phyloP scores from a whole-genome alignment of 2,888 invertebrate species.

The Trissoscelio sp. region DNA sequence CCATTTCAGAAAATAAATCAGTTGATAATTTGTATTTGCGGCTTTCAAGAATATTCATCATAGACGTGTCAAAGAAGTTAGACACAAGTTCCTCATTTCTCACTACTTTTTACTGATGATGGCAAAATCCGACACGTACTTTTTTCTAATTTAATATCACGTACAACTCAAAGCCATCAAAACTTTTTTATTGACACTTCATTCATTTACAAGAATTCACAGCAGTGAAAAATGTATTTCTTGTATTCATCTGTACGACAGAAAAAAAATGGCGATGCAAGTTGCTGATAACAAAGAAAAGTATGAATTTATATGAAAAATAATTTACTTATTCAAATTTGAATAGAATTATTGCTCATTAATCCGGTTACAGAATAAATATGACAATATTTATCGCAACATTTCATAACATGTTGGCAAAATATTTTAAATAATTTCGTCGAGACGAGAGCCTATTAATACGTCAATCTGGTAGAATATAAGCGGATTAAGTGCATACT shows the following conservation, averaged over 20 bases:
- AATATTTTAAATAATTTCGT: background rate
- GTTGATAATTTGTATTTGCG: constrained; percentile 12
- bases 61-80: constrained; percentile 10
- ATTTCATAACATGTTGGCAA: background rate
- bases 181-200: constrained; percentile 13
- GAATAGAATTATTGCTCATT: background rate
- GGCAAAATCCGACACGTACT: constrained; percentile 3
- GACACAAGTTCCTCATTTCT: background rate
- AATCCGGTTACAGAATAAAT: background rate
- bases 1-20: constrained; percentile 5
- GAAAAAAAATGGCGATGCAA: background rate
- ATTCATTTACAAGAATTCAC: background rate
- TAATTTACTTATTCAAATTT: too few relatives aligned
- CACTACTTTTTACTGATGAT: background rate
- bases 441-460: background rate
- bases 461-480: constrained; percentile 1
- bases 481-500: constrained; percentile 5
- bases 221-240: background rate
- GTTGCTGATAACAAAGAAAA: too few relatives aligned
- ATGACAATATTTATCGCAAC: too few relatives aligned
- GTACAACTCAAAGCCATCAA: background rate
- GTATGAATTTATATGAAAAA: too few relatives aligned
- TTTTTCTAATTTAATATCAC: constrained; percentile 15
- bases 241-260: background rate
- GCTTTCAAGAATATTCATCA: constrained; percentile 22